Percentiles rank a stretch among this genome's conserved stretches.
phyloP scores from a whole-genome alignment of 2,888 invertebrate species.

The Lithodes maja region DNA sequence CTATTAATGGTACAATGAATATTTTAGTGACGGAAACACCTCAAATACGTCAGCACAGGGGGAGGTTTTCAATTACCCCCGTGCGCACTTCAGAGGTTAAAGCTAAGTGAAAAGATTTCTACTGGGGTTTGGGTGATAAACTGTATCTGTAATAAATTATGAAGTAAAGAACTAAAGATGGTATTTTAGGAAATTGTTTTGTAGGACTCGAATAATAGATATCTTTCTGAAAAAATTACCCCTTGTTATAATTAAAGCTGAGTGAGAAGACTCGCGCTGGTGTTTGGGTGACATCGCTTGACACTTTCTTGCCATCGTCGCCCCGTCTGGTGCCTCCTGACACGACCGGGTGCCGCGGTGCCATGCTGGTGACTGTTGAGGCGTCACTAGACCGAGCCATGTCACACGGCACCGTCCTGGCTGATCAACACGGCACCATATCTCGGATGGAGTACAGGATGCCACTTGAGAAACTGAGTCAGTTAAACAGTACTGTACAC shows the following conservation, averaged over 20 bases:
- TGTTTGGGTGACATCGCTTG: constrained; percentile 68
- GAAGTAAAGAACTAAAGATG: too few relatives aligned
- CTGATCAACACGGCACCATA: constrained; percentile 72
- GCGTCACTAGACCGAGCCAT: constrained; percentile 73
- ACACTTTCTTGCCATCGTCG: constrained; percentile 50
- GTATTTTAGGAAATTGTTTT: background rate
- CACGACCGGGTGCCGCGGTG: constrained; percentile 72
- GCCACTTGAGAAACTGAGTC: constrained; percentile 45
- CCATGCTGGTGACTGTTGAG: constrained; percentile 74
- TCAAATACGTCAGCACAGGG: too few relatives aligned
- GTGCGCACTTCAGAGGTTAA: too few relatives aligned
- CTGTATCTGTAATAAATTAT: too few relatives aligned
- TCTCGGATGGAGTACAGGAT: constrained; percentile 44
- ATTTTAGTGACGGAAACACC: too few relatives aligned
- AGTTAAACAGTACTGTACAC: too few relatives aligned
- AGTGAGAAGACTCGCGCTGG: constrained; percentile 47
- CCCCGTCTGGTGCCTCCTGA: background rate
- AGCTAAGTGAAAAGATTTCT: too few relatives aligned
- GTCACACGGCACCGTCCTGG: constrained; percentile 75
- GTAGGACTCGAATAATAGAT: background rate
- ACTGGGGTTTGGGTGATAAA: too few relatives aligned
- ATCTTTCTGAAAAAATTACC: background rate
- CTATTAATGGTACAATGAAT: too few relatives aligned
- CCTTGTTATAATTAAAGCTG: constrained; percentile 31
- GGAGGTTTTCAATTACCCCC: too few relatives aligned